phyloP scores from a whole-genome alignment of 35 echinoderm and acorn worm species.

The Holothuria glaberrima region DNA sequence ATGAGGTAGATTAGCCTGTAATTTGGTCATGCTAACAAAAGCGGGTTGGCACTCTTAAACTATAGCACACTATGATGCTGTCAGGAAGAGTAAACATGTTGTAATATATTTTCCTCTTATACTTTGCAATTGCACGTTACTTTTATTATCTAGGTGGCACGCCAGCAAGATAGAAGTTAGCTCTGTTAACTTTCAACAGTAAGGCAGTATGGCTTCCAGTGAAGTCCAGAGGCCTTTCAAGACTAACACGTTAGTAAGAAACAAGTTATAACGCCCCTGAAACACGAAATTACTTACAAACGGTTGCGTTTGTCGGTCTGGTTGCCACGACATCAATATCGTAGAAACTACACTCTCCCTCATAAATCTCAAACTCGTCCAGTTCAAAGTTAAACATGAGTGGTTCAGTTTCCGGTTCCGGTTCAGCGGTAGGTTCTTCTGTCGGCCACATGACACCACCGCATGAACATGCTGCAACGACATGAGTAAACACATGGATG shows the following conservation, averaged over 20 bases:
- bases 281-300: conserved; percentile 18
- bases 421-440: neutral
- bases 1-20: too few relatives aligned
- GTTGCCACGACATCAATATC: neutral
- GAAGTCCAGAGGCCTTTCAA: neutral
- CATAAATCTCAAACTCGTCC: conserved; percentile 8
- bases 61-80: too few relatives aligned
- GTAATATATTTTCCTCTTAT: neutral
- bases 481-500: neutral
- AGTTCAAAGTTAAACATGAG: conserved; percentile 33
- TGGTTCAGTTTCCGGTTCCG: neutral
- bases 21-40: too few relatives aligned
- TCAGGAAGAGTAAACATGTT: too few relatives aligned
- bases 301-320: neutral
- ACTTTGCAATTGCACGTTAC: neutral
- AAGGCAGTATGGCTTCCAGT: neutral
- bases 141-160: neutral
- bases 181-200: neutral
- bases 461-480: conserved; percentile 17
- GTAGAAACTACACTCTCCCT: conserved; percentile 44
- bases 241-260: neutral
- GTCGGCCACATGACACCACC: neutral
- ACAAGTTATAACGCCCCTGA: neutral
- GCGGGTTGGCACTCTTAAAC: too few relatives aligned
- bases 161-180: neutral